Evolutionary conservation across 2,113 vertebrate species (phyloP).

Genomic region (Oreamnos americanus): DNA sequence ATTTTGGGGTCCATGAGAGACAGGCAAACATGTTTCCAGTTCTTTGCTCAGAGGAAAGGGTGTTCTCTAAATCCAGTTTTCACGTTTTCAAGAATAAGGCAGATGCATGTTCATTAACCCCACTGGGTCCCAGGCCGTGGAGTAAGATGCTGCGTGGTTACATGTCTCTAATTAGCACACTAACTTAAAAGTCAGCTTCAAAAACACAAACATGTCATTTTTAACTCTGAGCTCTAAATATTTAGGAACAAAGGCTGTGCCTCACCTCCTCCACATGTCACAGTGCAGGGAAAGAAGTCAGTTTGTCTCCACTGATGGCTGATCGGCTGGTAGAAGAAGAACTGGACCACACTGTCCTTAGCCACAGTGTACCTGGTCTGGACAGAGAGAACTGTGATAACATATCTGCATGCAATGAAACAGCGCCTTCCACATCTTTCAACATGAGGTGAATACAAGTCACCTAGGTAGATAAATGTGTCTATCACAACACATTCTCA

Average conservation of each 20-base stretch:
- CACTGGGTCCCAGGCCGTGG: not conserved
- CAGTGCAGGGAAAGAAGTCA: conserved; percentile 89
- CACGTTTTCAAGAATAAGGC: not conserved
- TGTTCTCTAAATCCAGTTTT: not conserved
- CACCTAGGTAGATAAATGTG: not conserved
- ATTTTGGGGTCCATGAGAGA: not conserved
- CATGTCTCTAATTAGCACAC: not conserved
- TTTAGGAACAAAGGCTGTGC: not conserved
- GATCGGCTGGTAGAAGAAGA: conserved; percentile 91
- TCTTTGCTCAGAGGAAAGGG: not conserved
- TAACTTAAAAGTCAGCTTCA: not conserved
- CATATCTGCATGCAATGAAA: not conserved
- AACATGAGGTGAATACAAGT: not conserved
- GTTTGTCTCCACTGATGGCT: conserved; percentile 90
- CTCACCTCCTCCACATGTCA: conserved; percentile 93
- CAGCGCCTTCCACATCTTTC: not conserved
- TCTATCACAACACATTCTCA: not conserved
- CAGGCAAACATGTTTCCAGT: not conserved
- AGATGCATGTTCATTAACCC: not conserved
- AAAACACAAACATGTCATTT: not conserved
- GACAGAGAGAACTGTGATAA: conserved; percentile 70
- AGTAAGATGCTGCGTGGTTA: not conserved
- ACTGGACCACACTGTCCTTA: conserved; percentile 90
- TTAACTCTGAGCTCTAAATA: conserved; percentile 4
- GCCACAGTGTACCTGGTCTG: conserved; percentile 88